Evolutionary conservation across 2,888 invertebrate species (phyloP).

Genomic region (Caenorhabditis macrosperma): DNA sequence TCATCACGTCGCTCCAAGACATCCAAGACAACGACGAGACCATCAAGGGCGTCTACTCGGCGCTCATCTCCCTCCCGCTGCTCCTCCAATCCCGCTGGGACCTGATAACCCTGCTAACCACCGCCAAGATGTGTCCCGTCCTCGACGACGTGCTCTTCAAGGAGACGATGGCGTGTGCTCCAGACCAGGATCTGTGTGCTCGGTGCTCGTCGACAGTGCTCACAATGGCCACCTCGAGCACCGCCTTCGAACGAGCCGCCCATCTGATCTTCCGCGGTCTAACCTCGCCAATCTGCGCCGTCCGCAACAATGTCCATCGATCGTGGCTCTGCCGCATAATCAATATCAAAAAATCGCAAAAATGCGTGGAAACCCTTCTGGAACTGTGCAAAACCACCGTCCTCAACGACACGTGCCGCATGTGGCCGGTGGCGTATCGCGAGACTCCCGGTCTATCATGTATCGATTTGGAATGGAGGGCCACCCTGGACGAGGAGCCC

Average conservation of each 20-base stretch:
- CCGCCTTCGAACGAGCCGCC: conserved; percentile 4
- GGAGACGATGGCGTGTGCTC: conserved; percentile 16
- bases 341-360: conserved; percentile 14
- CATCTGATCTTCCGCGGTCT: conserved; percentile 28
- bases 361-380: conserved; percentile 21
- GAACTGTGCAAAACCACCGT: conserved; percentile 3
- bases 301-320: conserved; percentile 34
- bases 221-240: neutral
- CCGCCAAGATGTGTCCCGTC: neutral
- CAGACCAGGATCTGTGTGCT: conserved; percentile 27
- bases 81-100: conserved; percentile 35
- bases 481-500: conserved; percentile 23
- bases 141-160: conserved; percentile 17
- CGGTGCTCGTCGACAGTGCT: conserved; percentile 26
- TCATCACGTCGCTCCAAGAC: neutral
- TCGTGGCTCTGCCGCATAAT: conserved; percentile 43
- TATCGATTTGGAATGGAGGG: conserved; percentile 43
- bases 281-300: conserved; percentile 5
- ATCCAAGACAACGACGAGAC: conserved; percentile 3
- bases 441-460: conserved; percentile 36
- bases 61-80: conserved; percentile 26
- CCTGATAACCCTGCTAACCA: conserved; percentile 9
- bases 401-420: neutral
- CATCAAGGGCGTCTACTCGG: neutral
- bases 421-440: conserved; percentile 27